Base-by-base conservation (phyloP, 2,113 vertebrate species). In the Pipra filicauda region DNA sequence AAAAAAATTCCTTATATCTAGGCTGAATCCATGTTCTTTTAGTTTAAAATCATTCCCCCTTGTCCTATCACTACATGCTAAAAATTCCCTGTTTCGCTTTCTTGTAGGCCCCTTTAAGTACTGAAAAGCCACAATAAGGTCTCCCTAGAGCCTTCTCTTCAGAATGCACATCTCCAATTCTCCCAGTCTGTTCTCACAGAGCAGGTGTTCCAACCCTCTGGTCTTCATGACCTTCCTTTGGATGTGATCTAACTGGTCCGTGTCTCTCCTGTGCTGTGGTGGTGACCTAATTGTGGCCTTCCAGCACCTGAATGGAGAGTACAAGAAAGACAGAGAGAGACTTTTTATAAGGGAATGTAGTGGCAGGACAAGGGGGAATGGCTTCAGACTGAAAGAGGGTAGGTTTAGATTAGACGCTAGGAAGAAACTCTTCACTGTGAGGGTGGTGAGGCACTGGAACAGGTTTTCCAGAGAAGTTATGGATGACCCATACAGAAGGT, bases 111-210 rank as follows among this genome's bases (percentile, higher is more conserved):
- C 22, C 26, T 67, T 64, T 26, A 51, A 46, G 12, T 27, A 51
- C 7, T 27, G 20, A n/a, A 82, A 52, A 17, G 5, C 7, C 8
- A 26, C 14, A n/a, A 19, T 39, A 37, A 19, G 0, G 0, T 46
- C 49, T 65, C 72, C 4, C 15, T 12, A 9, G 19, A 92, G 15
- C n/a, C 0, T 0, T 28, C 10, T 48, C 21, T 69, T 23, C 48
- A 37, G 31, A 5, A 11, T 39, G 55, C 33, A n/a, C 27, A 57
- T 18, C 11, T 22, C 8, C 4, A 87, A 1, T 26, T 57, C 33
- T 24, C 17, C 30, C 17, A 65, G 15, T 4, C 37, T 65, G 6
- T 58, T 62, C 14, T 65, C 31, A 35, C 17, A 58, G 30, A 15
- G 65, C 8, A 82, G 28, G 5, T 65, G 17, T 22, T 82, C 37